Evolutionary conservation across 2,888 invertebrate species (phyloP), one percentile per base, ranked within the genome.

Genomic region (Eupithecia inturbata): DNA sequence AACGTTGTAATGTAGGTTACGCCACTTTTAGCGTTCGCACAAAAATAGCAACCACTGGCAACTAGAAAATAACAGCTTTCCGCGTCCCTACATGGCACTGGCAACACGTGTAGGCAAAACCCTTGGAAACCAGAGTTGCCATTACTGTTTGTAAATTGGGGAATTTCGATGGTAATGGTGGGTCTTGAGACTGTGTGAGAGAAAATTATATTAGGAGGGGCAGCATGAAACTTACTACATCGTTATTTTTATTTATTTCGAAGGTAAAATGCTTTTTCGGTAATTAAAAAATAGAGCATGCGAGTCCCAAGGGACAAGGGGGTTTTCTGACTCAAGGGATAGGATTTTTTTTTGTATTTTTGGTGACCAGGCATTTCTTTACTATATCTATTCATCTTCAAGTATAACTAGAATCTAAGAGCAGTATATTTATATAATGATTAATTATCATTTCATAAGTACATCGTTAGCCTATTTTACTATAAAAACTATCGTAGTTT

Each of bases 131-230:
- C 75, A 80, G 82, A 79, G 82, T 71, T 82, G 79, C 82, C 82
- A 82, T 81, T 82, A 84, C 79, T n/a, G 77, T 82, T 83, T 87
- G 86, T 83, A 87, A 88, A 87, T 86, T 83, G 84, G 81, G 81
- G 70, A 81, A 83, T 86, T 85, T 79, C 80, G 80, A 86, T 87
- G 82, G 82, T 82, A 87, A 86, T 84, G 77, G 80, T 60, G 81
- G 85, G 81, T 83, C 82, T 57, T 83, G 79, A 80, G 79, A 79
- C 80, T 70, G 73, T 79, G 80, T 79, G 82, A 78, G 81, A 81
- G 83, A 84, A 71, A 66, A 73, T 71, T 26, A 63, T 70, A 64
- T 60, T 36, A 10, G 63, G 70, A 75, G 53, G 6, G 33, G 16
- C 26, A 14, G 26, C 26, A 4, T n/a, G 5, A 26, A 57, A 57